Evolutionary conservation across 2,888 invertebrate species (phyloP).

Genomic region (Nipponacmea schrenckii): DNA sequence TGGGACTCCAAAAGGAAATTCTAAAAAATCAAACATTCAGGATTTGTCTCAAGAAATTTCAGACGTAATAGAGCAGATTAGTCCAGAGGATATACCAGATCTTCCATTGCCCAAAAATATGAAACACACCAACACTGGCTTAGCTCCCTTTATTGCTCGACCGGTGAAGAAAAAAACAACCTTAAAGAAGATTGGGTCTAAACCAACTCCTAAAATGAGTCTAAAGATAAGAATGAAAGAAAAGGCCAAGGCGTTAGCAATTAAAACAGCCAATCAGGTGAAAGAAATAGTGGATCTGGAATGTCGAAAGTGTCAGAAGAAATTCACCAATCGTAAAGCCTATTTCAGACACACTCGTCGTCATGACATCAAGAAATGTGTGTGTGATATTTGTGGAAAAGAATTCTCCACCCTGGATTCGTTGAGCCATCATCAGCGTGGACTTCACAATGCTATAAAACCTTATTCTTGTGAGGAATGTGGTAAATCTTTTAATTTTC

Average conservation of each 20-base stretch:
- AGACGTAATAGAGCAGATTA: background rate
- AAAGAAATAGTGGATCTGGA: background rate
- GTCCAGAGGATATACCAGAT: background rate
- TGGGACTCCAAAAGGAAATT: background rate
- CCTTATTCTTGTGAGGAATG: constrained; percentile 57
- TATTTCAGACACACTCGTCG: constrained; percentile 19
- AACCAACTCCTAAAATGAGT: background rate
- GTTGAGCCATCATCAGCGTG: constrained; percentile 56
- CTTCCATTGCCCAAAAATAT: background rate
- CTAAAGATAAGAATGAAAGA: background rate
- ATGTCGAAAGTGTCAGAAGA: constrained; percentile 18
- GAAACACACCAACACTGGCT: background rate
- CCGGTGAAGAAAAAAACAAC: background rate
- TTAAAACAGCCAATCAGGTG: background rate
- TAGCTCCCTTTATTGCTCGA: background rate
- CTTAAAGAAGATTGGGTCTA: background rate
- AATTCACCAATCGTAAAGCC: constrained; percentile 13
- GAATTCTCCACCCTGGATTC: constrained; percentile 51
- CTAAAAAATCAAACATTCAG: background rate
- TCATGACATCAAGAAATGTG: constrained; percentile 28
- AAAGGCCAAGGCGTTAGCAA: background rate
- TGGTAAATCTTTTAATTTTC: constrained; percentile 54
- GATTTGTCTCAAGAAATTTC: background rate
- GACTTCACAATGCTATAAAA: constrained; percentile 51
- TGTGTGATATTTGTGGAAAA: constrained; percentile 57